Percentiles rank a stretch among this genome's conserved stretches.
These are phyloP conservation scores for Ia io DNA, from an alignment of 2,113 vertebrate species.

Conservation along the genomic window DNA sequence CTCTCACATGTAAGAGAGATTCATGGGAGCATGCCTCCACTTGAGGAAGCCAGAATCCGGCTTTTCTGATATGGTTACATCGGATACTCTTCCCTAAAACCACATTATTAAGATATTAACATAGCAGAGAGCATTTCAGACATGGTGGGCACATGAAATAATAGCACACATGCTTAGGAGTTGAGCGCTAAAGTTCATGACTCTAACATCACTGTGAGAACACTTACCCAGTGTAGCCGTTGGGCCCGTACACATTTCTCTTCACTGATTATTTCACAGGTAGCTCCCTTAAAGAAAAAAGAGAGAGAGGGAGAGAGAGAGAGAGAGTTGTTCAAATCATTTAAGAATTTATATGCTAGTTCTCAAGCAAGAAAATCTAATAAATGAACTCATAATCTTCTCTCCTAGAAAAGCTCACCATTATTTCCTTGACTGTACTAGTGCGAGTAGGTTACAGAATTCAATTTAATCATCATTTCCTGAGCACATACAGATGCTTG, in stretches of 20 bases:
- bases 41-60: neutral
- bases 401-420: slow-evolving; percentile 7
- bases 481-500: neutral
- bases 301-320: neutral
- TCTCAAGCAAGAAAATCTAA: slow-evolving; percentile 40
- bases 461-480: slow-evolving; percentile 40
- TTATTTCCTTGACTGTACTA: slow-evolving; percentile 4
- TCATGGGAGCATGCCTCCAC: accelerated
- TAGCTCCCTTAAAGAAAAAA: neutral
- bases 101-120: neutral
- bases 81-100: neutral
- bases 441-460: slow-evolving; percentile 39
- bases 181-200: neutral
- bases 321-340: neutral
- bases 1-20: accelerated
- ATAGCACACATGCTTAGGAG: neutral
- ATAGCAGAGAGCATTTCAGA: neutral
- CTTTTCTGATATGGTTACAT: neutral
- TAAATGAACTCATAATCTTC: slow-evolving; percentile 8
- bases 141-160: neutral
- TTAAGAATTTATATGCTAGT: slow-evolving; percentile 15
- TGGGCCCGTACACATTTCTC: neutral
- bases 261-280: neutral
- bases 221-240: neutral
- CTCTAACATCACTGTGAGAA: neutral